A percentile compares a stretch with the other conserved stretches of the same genome.
Conservation (phyloP, 2,797 vertebrate genomes). For the Streptopelia turtur region DNA sequence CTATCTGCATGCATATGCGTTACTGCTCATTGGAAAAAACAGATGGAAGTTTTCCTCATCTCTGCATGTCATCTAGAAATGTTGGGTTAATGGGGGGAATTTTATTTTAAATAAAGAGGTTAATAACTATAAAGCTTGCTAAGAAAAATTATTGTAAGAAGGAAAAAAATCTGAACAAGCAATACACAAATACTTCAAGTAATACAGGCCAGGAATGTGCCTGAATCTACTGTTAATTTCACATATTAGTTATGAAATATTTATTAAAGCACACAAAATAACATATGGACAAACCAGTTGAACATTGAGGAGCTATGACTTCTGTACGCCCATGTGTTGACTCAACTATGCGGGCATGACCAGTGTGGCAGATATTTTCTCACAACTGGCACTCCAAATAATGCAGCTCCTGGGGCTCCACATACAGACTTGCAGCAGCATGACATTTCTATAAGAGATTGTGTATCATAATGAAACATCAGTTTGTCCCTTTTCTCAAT, state of each 20-base stretch:
- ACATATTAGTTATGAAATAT: background rate
- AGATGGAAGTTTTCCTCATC: conserved; percentile 26
- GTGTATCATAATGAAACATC: background rate
- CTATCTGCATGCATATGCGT: conserved; percentile 6
- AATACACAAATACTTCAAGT: background rate
- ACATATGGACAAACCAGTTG: background rate
- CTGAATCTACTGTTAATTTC: background rate
- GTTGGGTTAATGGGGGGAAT: conserved; percentile 23
- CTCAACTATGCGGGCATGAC: rapidly evolving
- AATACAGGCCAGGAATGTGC: background rate
- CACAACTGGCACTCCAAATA: background rate
- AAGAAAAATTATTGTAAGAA: background rate
- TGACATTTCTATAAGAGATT: background rate
- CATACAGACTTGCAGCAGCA: background rate
- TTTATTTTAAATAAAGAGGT: conserved; percentile 30
- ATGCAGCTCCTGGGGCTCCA: background rate
- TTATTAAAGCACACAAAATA: background rate
- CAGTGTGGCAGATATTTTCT: background rate
- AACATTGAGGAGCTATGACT: background rate
- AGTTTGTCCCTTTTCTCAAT: background rate
- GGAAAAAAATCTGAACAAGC: background rate
- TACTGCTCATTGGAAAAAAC: background rate
- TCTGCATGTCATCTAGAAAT: conserved; percentile 12
- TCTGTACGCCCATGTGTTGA: background rate
- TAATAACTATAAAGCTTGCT: background rate